A percentile compares a stretch with the other conserved stretches of the same genome.
Evolutionary conservation across 2,113 vertebrate species (phyloP).

Genomic region (Axis porcinus): DNA sequence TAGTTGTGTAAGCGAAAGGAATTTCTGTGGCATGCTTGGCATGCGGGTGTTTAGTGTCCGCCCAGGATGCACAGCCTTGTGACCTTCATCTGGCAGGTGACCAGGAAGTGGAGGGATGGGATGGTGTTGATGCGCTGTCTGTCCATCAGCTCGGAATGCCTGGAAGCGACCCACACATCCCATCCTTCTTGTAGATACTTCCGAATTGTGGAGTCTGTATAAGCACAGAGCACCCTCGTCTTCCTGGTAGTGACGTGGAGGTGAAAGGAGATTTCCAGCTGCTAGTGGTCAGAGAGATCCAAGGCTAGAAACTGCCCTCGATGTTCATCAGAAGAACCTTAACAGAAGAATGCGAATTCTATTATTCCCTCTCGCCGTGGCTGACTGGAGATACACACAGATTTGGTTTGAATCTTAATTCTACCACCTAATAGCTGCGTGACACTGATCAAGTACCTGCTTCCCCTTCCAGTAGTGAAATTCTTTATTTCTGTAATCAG

Average conservation of each 20-base stretch:
- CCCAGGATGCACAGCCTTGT: background rate
- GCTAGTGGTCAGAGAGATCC: background rate
- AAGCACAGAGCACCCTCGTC: background rate
- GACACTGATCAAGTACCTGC: background rate
- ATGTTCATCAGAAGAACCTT: background rate
- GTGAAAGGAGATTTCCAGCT: background rate
- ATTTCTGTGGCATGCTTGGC: slow-evolving; percentile 18
- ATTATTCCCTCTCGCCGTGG: background rate
- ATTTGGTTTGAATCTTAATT: background rate
- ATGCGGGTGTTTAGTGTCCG: background rate
- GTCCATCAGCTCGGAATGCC: background rate
- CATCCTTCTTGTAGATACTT: background rate
- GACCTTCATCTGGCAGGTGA: background rate
- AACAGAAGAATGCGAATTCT: background rate
- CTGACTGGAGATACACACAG: background rate
- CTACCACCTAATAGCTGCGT: background rate
- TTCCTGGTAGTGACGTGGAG: background rate
- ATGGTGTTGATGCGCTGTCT: background rate
- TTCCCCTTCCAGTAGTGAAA: background rate
- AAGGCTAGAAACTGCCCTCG: background rate
- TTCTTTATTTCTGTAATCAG: background rate
- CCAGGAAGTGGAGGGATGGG: background rate
- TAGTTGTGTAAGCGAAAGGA: background rate
- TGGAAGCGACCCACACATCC: background rate
- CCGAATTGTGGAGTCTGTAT: background rate